These are phyloP conservation scores for Hirudo medicinalis DNA, from an alignment of 1,140 invertebrate species.

Conservation along the genomic window DNA sequence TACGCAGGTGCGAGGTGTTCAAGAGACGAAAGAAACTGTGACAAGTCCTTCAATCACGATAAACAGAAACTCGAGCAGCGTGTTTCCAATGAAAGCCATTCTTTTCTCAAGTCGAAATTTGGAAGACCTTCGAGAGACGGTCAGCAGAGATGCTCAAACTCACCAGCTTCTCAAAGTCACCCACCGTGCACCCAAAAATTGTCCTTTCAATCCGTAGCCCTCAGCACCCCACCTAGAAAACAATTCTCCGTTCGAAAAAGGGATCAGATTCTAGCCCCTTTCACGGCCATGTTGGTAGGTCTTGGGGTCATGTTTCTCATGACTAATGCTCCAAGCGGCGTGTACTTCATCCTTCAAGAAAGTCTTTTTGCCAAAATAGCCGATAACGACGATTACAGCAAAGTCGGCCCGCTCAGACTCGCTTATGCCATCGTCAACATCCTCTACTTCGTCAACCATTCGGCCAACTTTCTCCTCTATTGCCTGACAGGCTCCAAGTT, in stretches of 20 bases:
- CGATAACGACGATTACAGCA: background rate
- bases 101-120: background rate
- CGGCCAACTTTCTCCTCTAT: slow-evolving; percentile 35
- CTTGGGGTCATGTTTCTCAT: slow-evolving; percentile 30
- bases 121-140: background rate
- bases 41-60: too few species aligned
- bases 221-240: background rate
- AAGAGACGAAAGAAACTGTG: too few species aligned
- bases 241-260: background rate
- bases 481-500: slow-evolving; percentile 32
- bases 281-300: slow-evolving; percentile 31
- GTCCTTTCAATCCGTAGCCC: background rate
- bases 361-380: background rate
- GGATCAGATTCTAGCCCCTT: slow-evolving; percentile 19
- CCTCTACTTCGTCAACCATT: slow-evolving; percentile 33
- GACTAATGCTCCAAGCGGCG: slow-evolving; percentile 30
- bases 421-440: slow-evolving; percentile 32
- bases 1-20: too few species aligned
- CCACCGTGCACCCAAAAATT: background rate
- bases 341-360: slow-evolving; percentile 27
- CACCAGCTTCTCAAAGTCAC: too few species aligned
- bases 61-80: too few species aligned
- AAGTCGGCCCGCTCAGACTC: slow-evolving; percentile 25
- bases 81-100: too few species aligned
- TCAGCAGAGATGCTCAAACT: slow-evolving; percentile 12